Base-by-base conservation (phyloP, 2,797 vertebrate species). In the Sebastes nivosus region DNA sequence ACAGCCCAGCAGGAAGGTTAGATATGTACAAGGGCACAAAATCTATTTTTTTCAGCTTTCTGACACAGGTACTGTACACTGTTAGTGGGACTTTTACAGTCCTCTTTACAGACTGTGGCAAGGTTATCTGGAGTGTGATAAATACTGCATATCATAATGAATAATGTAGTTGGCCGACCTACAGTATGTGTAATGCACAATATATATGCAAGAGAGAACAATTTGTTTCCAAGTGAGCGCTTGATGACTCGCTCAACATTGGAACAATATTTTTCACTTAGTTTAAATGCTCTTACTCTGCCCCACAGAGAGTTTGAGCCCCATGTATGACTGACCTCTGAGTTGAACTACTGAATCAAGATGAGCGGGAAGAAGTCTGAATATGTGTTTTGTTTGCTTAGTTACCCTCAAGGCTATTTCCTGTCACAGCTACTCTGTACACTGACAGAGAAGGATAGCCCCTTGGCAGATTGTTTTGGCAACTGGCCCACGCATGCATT, bases 391-490 rank as follows among this genome's bases (percentile, higher is more conserved):
- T 29, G 32, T 87, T 87, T 85, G 81, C 80, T 87, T 86, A 82
- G 84, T 88, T 91, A 72, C 75, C 87, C 84, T 76, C 69, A 77
- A 88, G 85, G 84, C 88, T 80, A 63, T 73, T 85, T 81, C 83
- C 86, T 85, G 92, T 91, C 90, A 90, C 83, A 84, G 83, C 74
- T 42, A 16, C 79, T 81, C 73, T 54, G 76, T 32, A 52, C 71
- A 4, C 77, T 84, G 92, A 91, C 88, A 81, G 82, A 84, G 89
- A 91, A 77, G 82, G 81, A 92, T 86, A 7, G 73, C 50, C 85
- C 79, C 82, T 55, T 34, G 76, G 85, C 72, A 82, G 74, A 85
- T 86, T 81, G 88, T 76, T 88, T 89, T 93, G 92, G 88, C 88
- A 84, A 55, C 60, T 30, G 80, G 87, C 88, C 91, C 76, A 29